Conservation (phyloP, 2,797 vertebrate species). For the Pogonophryne albipinna region DNA sequence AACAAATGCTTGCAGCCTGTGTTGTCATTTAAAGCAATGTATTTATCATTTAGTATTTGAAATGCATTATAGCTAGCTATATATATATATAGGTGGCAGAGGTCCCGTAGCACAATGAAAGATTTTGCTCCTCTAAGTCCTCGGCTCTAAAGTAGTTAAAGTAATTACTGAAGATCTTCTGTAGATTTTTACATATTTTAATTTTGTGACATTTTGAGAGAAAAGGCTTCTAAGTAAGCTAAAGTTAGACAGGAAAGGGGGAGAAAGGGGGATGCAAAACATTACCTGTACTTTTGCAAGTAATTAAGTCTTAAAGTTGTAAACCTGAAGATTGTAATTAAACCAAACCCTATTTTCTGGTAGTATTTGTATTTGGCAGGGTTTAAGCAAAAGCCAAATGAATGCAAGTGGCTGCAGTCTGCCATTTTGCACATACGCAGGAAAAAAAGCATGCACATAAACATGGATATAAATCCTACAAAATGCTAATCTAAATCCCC, state of each 20-base stretch:
- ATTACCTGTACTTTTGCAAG: background rate
- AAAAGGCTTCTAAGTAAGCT: too few species aligned
- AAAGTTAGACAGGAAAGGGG: too few species aligned
- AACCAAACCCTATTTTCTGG: background rate
- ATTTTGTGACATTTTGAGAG: too few species aligned
- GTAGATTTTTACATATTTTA: background rate
- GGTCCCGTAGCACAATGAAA: background rate
- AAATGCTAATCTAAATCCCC: too few species aligned
- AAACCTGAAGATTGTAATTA: background rate
- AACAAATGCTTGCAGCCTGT: background rate
- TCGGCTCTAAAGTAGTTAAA: background rate
- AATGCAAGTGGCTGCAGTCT: background rate
- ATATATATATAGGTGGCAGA: background rate
- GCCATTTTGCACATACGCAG: background rate
- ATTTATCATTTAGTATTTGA: too few species aligned
- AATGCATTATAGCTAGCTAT: background rate
- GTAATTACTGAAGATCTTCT: background rate
- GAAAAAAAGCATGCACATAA: too few species aligned
- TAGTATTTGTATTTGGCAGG: background rate
- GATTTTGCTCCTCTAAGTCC: background rate
- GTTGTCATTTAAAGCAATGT: too few species aligned
- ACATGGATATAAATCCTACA: too few species aligned
- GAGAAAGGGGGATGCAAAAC: too few species aligned
- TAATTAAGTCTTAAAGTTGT: background rate
- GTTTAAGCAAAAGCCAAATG: background rate